These are phyloP conservation scores for Zosterops lateralis DNA, from an alignment of 2,113 vertebrate genomes.

Conservation along the genomic window DNA sequence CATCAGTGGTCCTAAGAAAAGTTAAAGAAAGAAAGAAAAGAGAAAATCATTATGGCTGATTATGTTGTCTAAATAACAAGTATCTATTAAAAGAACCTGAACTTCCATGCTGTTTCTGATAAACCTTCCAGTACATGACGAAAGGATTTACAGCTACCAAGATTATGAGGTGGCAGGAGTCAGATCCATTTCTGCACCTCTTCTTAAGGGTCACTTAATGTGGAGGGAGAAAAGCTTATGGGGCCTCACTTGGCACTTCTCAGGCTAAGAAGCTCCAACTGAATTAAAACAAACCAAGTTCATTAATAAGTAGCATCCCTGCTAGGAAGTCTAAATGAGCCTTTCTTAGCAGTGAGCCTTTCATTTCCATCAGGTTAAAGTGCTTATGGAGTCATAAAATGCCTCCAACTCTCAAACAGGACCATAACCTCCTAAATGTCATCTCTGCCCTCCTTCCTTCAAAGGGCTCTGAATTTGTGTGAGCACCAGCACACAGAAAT, in stretches of 20 bases:
- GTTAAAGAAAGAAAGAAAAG: not conserved
- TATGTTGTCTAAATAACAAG: slow-evolving; percentile 51
- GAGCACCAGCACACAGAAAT: slow-evolving; percentile 7
- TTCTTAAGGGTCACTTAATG: slow-evolving; percentile 35
- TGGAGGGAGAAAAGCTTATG: not conserved
- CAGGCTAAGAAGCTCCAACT: not conserved
- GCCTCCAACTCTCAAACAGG: not conserved
- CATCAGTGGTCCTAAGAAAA: not conserved
- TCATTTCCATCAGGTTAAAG: not conserved
- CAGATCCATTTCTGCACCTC: slow-evolving; percentile 61
- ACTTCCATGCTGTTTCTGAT: slow-evolving; percentile 42
- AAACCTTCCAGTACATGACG: slow-evolving; percentile 61
- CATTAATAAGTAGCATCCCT: not conserved
- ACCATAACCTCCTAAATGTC: not conserved
- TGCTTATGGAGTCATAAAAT: not conserved
- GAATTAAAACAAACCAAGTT: not conserved
- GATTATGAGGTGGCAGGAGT: slow-evolving; percentile 66
- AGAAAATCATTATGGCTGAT: slow-evolving; percentile 40
- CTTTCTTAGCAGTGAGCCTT: not conserved
- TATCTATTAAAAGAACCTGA: slow-evolving; percentile 60
- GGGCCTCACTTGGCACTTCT: not conserved
- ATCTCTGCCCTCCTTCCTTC: not conserved
- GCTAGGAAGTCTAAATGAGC: not conserved
- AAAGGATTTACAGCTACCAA: slow-evolving; percentile 71
- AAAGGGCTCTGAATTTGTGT: not conserved